Evolutionary conservation across 1,140 invertebrate genomes (phyloP).

Genomic region (Laodelphax striatellus): DNA sequence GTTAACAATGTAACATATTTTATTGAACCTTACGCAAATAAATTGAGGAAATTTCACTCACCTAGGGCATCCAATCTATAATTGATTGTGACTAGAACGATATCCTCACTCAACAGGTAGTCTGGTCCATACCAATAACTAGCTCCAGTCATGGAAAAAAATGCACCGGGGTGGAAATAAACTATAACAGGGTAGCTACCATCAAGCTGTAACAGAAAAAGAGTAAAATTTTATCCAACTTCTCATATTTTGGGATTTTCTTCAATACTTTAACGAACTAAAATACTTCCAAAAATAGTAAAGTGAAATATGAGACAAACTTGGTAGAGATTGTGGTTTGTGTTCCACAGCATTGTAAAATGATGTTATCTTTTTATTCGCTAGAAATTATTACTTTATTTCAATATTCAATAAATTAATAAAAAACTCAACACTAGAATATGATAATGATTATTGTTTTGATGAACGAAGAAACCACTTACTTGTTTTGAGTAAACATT

Average conservation of each 20-base stretch:
- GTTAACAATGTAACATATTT: too few species aligned
- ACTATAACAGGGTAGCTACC: constrained; percentile 33
- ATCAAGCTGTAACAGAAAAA: constrained; percentile 10
- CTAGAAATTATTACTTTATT: too few species aligned
- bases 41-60: constrained; percentile 23
- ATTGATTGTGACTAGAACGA: constrained; percentile 45
- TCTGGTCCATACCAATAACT: constrained; percentile 30
- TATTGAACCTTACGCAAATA: too few species aligned
- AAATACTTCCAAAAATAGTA: too few species aligned
- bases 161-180: constrained; percentile 35
- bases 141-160: constrained; percentile 22
- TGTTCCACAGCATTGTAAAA: too few species aligned
- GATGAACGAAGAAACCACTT: neutral
- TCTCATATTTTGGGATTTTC: too few species aligned
- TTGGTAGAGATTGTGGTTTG: too few species aligned
- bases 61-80: constrained; percentile 42
- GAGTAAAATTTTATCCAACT: neutral
- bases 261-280: too few species aligned
- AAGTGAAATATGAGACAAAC: too few species aligned
- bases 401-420: too few species aligned
- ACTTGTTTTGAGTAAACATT: neutral
- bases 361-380: too few species aligned
- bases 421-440: neutral
- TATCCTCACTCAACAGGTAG: constrained; percentile 38
- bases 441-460: too few species aligned